A percentile compares a stretch with the other conserved stretches of the same genome.
These are phyloP conservation scores for Bolinopsis microptera DNA, from an alignment of 37 sponge, comb jelly and placozoan genomes.

Conservation along the genomic window DNA sequence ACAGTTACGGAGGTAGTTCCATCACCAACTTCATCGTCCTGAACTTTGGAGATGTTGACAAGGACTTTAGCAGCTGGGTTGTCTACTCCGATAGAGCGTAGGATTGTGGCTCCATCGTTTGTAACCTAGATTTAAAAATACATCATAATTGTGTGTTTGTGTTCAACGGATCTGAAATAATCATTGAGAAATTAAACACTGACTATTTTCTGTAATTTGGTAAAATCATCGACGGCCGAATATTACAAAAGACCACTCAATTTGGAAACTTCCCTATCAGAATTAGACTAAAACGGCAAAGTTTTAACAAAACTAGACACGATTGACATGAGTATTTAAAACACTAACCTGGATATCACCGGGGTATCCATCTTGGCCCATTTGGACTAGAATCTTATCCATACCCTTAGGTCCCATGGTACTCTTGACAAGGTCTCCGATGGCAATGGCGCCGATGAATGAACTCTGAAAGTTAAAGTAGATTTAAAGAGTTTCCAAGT, in stretches of 20 bases:
- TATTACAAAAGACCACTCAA: too few relatives aligned
- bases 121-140: constrained; percentile 73
- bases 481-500: background rate
- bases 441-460: constrained; percentile 97
- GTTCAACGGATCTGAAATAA: too few relatives aligned
- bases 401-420: constrained; percentile 99
- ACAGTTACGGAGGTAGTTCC: constrained; percentile 99
- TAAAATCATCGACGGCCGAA: too few relatives aligned
- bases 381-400: constrained; percentile 69
- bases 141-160: background rate
- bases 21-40: constrained; percentile 98
- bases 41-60: constrained; percentile 94
- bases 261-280: too few relatives aligned
- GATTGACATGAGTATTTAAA: too few relatives aligned
- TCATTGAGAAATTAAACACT: too few relatives aligned
- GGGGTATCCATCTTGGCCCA: constrained; percentile 62
- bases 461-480: constrained; percentile 72
- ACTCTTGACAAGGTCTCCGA: constrained; percentile 95
- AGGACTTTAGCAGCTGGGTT: constrained; percentile 97
- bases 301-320: too few relatives aligned
- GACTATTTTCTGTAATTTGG: constrained; percentile 85
- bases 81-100: constrained; percentile 94
- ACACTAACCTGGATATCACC: constrained; percentile 55
- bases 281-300: too few relatives aligned
- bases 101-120: constrained; percentile 97